phyloP scores from a whole-genome alignment of 2,888 invertebrate genomes.

The Nipponacmea schrenckii region DNA sequence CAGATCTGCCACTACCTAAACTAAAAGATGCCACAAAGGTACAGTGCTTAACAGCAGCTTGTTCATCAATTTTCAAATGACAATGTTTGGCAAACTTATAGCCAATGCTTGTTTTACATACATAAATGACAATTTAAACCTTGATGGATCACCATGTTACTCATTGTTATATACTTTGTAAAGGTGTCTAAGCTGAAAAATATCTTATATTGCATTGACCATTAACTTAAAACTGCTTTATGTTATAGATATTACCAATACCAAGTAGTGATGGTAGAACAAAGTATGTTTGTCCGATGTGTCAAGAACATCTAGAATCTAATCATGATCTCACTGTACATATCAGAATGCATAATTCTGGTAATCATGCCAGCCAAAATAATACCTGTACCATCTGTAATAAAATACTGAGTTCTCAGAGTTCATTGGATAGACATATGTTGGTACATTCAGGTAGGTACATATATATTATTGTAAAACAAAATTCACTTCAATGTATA shows the following conservation, averaged over 20 bases:
- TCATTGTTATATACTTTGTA: not conserved
- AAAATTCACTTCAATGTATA: no score
- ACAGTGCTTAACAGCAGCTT: not conserved
- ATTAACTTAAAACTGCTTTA: no score
- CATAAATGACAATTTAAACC: no score
- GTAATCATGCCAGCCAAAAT: constrained; percentile 40
- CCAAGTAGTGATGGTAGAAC: constrained; percentile 50
- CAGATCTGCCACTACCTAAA: constrained; percentile 1
- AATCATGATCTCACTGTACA: constrained; percentile 79
- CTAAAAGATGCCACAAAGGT: constrained; percentile 4
- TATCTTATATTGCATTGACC: not conserved
- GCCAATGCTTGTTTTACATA: no score
- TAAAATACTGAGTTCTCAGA: constrained; percentile 80
- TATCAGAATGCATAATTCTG: constrained; percentile 71
- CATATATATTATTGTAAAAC: no score
- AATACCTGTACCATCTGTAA: constrained; percentile 76
- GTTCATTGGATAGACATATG: constrained; percentile 83
- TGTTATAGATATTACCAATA: constrained; percentile 61
- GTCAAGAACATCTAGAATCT: constrained; percentile 74
- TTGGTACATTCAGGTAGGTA: constrained; percentile 76
- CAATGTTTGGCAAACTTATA: no score
- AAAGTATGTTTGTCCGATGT: constrained; percentile 75
- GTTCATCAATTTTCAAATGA: no score
- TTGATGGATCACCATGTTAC: no score
- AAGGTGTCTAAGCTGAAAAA: not conserved